Evolutionary conservation across 2,113 vertebrate species (phyloP).

Genomic region (Poecilia latipinna): DNA sequence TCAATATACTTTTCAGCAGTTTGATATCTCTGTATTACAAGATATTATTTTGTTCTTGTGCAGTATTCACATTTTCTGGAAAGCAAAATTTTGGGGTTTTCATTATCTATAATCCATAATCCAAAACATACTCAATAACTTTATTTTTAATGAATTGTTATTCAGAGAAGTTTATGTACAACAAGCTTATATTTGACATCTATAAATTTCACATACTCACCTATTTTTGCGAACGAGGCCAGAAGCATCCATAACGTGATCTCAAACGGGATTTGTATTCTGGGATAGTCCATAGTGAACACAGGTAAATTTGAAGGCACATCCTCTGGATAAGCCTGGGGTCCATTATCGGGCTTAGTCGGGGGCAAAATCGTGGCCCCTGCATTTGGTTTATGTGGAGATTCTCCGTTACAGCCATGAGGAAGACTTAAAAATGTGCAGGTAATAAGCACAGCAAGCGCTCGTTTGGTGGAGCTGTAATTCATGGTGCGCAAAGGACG

Average conservation of each 20-base stretch:
- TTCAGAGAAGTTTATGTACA: no score
- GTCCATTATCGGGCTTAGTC: conserved; percentile 22
- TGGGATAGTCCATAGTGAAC: conserved; percentile 90
- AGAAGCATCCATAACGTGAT: conserved; percentile 96
- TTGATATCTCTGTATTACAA: not conserved
- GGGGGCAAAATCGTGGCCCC: conserved; percentile 45
- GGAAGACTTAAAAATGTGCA: conserved; percentile 34
- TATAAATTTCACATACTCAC: conserved; percentile 76
- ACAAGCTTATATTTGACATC: no score
- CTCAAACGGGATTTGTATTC: conserved; percentile 95
- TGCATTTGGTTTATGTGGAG: conserved; percentile 26
- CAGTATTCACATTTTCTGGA: no score
- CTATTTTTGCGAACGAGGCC: conserved; percentile 95
- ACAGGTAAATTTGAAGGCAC: conserved; percentile 82
- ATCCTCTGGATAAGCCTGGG: conserved; percentile 62
- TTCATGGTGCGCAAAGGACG: conserved; percentile 48
- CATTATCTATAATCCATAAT: no score
- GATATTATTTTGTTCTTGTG: not conserved
- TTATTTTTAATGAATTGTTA: no score
- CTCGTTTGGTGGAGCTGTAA: not conserved
- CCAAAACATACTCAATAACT: no score
- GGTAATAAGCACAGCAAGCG: conserved; percentile 19
- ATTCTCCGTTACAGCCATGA: conserved; percentile 48
- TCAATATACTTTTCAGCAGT: not conserved
- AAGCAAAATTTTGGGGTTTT: no score